Evolutionary conservation across 1,140 invertebrate species (phyloP).

Genomic region (Drosophila obscura): DNA sequence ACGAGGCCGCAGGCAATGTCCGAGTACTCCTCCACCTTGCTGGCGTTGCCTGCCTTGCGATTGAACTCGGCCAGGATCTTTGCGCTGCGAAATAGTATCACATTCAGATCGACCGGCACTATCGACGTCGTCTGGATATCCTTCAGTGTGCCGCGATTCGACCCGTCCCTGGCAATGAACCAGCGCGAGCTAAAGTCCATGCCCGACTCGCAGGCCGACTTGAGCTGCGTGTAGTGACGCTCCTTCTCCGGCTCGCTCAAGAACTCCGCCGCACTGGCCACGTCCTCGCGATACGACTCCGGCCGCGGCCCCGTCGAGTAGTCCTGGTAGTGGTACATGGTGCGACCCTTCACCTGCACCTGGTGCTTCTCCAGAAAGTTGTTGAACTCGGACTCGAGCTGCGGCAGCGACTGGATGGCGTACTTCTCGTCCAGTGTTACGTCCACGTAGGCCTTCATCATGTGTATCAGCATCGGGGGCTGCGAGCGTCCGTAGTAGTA

Average conservation of each 20-base stretch:
- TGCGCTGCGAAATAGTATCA: conserved; percentile 93
- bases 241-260: conserved; percentile 87
- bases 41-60: conserved; percentile 86
- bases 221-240: conserved; percentile 90
- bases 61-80: conserved; percentile 90
- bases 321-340: conserved; percentile 89
- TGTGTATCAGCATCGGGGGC: conserved; percentile 93
- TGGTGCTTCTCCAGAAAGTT: conserved; percentile 90
- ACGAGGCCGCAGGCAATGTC: conserved; percentile 86
- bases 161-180: conserved; percentile 88
- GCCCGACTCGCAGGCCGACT: conserved; percentile 95
- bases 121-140: conserved; percentile 91
- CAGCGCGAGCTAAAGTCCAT: conserved; percentile 97
- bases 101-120: conserved; percentile 95
- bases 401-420: conserved; percentile 87
- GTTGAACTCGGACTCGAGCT: conserved; percentile 91
- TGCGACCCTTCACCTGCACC: conserved; percentile 87
- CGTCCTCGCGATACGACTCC: conserved; percentile 93
- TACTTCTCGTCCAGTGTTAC: conserved; percentile 89
- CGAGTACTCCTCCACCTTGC: conserved; percentile 87
- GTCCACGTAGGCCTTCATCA: conserved; percentile 92
- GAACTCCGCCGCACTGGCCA: conserved; percentile 85
- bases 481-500: conserved; percentile 93
- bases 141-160: conserved; percentile 89
- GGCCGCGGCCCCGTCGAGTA: conserved; percentile 91